Evolutionary conservation across 2,797 vertebrate genomes (phyloP).

Genomic region (Nasua narica): DNA sequence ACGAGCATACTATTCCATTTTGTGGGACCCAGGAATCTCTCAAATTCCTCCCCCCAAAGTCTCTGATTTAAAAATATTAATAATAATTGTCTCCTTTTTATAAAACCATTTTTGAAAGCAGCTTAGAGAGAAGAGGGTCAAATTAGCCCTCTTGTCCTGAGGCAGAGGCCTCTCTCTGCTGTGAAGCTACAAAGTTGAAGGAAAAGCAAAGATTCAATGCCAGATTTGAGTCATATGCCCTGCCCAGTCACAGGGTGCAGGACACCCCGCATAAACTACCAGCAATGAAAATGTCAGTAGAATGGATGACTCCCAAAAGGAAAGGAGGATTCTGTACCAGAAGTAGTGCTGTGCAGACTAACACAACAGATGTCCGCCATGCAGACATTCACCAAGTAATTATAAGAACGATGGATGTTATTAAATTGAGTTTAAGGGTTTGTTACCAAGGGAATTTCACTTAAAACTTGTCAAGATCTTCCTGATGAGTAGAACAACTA

Average conservation of each 20-base stretch:
- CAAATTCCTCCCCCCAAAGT: background rate
- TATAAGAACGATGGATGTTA: background rate
- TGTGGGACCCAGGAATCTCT: background rate
- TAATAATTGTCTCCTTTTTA: background rate
- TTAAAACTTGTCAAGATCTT: background rate
- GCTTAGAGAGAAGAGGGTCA: background rate
- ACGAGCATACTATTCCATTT: background rate
- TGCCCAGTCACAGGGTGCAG: background rate
- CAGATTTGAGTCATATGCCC: fast-evolving
- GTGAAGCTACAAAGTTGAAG: background rate
- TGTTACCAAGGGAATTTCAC: background rate
- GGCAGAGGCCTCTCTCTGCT: background rate
- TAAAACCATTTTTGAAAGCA: background rate
- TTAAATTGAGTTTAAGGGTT: background rate
- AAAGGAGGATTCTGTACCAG: background rate
- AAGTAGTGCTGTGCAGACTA: background rate
- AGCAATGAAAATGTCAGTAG: background rate
- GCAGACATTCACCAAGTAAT: background rate
- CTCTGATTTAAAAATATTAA: background rate
- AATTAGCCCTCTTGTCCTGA: background rate
- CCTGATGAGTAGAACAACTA: background rate
- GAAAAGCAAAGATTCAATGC: background rate
- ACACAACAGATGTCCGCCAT: background rate
- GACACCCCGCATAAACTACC: background rate
- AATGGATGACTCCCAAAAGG: background rate